A percentile compares a stretch with the other conserved stretches of the same genome.
Evolutionary conservation across 1,140 invertebrate species (phyloP).

Genomic region (Papilio dardanus): DNA sequence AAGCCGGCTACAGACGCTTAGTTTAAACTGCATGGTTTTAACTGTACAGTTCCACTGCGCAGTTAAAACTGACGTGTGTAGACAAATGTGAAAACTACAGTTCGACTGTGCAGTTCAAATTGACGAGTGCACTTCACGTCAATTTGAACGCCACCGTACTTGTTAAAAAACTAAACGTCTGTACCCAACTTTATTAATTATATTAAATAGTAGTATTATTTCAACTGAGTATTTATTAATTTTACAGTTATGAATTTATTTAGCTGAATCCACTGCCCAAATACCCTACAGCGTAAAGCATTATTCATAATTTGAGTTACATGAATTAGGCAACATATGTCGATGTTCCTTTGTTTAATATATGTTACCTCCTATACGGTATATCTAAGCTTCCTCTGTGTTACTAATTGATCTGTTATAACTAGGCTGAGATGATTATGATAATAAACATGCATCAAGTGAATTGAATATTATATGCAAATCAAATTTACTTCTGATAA

Average conservation of each 20-base stretch:
- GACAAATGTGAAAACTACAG: too few species aligned
- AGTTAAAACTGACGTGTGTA: too few species aligned
- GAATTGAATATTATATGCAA: background rate
- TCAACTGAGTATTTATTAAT: too few species aligned
- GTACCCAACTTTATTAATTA: too few species aligned
- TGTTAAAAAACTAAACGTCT: too few species aligned
- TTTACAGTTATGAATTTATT: too few species aligned
- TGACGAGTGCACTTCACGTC: too few species aligned
- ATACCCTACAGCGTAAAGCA: conserved; percentile 58
- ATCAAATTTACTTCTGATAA: background rate
- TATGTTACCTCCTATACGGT: background rate
- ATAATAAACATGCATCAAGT: background rate
- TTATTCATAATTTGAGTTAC: conserved; percentile 63
- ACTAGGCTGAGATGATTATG: background rate
- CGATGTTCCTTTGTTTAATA: conserved; percentile 15
- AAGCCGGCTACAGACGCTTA: too few species aligned
- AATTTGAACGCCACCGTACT: too few species aligned
- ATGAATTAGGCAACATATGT: conserved; percentile 44
- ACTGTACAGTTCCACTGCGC: too few species aligned
- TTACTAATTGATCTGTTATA: background rate
- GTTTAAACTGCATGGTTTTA: too few species aligned
- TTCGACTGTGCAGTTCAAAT: background rate
- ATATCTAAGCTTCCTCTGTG: background rate
- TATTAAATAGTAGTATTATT: too few species aligned
- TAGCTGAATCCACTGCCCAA: conserved; percentile 62